phyloP scores from a whole-genome alignment of 2,797 vertebrate genomes.

The Phrynocephalus vlangalii region DNA sequence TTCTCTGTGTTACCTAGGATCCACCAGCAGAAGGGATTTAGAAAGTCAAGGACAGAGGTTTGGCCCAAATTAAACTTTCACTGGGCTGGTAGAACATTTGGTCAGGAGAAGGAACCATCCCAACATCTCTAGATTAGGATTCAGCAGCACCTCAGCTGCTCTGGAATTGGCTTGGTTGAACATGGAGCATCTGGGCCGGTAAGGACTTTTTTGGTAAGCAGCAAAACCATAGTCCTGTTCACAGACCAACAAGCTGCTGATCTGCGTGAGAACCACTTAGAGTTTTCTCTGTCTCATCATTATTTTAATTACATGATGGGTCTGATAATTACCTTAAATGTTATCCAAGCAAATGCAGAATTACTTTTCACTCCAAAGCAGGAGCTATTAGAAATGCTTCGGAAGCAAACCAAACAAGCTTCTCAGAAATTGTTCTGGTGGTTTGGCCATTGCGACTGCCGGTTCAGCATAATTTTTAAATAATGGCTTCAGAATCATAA shows the following conservation, averaged over 20 bases:
- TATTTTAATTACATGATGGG: background rate
- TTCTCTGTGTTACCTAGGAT: too few species aligned
- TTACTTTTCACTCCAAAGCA: constrained; percentile 9
- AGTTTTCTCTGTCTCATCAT: background rate
- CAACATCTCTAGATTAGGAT: too few species aligned
- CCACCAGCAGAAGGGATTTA: too few species aligned
- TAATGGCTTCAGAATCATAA: background rate
- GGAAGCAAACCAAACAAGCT: constrained; percentile 28
- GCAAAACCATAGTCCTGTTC: background rate
- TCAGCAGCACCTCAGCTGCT: too few species aligned
- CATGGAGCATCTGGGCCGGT: too few species aligned
- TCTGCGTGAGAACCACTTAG: background rate
- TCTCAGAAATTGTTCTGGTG: constrained; percentile 24
- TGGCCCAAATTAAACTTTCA: too few species aligned
- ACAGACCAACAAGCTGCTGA: background rate
- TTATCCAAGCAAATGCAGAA: constrained; percentile 16
- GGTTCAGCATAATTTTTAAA: constrained; percentile 24
- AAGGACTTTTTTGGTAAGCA: too few species aligned
- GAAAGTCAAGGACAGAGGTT: background rate
- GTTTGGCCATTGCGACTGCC: constrained; percentile 34
- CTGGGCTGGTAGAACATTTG: too few species aligned
- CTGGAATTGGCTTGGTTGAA: too few species aligned
- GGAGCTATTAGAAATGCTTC: constrained; percentile 45
- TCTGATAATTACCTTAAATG: background rate
- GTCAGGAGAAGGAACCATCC: too few species aligned